phyloP scores from a whole-genome alignment of 1,140 invertebrate genomes.

The Drosophila micromelanica region DNA sequence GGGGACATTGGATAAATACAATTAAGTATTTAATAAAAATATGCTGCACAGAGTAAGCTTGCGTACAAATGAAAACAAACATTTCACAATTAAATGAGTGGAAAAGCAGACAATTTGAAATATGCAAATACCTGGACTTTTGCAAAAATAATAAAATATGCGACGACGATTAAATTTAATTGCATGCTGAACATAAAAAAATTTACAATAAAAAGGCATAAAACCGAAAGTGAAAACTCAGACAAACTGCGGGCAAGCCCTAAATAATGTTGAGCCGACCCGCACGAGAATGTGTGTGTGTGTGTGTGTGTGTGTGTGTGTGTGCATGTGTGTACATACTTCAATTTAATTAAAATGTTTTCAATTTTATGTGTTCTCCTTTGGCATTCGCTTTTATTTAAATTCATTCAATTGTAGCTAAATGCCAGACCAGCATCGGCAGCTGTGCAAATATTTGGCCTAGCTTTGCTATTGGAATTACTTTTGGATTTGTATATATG shows the following conservation, averaged over 20 bases:
- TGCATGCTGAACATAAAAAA: constrained; percentile 41
- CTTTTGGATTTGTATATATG: constrained; percentile 1
- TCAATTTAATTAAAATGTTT: constrained; percentile 73
- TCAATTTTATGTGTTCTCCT: constrained; percentile 33
- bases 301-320: not conserved
- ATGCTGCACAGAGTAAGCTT: not conserved
- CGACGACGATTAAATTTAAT: constrained; percentile 65
- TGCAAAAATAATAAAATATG: constrained; percentile 65
- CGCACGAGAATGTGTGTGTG: constrained; percentile 9
- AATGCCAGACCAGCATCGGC: constrained; percentile 18
- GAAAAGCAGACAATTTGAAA: constrained; percentile 22
- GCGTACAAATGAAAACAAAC: constrained; percentile 1
- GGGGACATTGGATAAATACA: not conserved
- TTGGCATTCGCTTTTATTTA: constrained; percentile 35
- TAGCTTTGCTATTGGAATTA: constrained; percentile 4
- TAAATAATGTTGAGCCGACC: constrained; percentile 20
- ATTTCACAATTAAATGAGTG: constrained; percentile 10
- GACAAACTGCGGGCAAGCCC: not conserved
- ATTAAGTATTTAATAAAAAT: constrained; percentile 7
- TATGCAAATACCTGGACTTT: constrained; percentile 24
- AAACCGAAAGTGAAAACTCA: constrained; percentile 15
- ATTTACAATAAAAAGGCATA: constrained; percentile 16
- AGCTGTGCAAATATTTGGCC: constrained; percentile 25
- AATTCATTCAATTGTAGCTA: constrained; percentile 29
- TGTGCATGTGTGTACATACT: constrained; percentile 38